A percentile compares a stretch with the other conserved stretches of the same genome.
These are phyloP conservation scores for Pogonomyrmex californicus DNA, from an alignment of 1,140 invertebrate species.

Conservation along the genomic window DNA sequence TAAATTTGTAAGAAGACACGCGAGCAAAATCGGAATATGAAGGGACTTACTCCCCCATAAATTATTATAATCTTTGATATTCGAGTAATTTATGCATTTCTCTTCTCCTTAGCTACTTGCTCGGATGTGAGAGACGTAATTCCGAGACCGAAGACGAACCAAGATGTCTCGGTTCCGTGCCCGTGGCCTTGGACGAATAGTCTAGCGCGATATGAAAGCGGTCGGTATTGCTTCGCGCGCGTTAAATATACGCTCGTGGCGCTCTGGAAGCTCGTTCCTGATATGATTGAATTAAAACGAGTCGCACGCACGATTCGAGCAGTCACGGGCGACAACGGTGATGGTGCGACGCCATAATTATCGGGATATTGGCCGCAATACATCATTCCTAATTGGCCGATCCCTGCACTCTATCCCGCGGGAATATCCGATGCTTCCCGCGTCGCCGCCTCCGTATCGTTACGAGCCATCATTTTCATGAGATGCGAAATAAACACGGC, in stretches of 20 bases:
- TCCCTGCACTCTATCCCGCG: constrained; percentile 14
- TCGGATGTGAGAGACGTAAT: neutral
- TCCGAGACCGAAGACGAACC: neutral
- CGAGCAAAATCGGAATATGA: neutral
- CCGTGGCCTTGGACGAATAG: neutral
- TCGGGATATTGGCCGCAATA: neutral
- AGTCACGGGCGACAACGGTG: neutral
- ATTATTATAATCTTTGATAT: constrained; percentile 27
- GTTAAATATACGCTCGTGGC: constrained; percentile 37
- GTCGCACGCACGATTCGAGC: neutral
- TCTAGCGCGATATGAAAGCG: neutral
- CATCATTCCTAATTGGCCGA: constrained; percentile 44
- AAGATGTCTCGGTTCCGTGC: neutral
- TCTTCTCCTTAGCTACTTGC: neutral
- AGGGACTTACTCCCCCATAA: neutral
- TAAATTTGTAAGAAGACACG: constrained; percentile 3
- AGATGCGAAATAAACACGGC: neutral
- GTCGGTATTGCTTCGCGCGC: neutral
- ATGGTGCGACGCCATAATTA: constrained; percentile 25
- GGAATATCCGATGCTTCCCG: neutral
- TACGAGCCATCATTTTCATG: constrained; percentile 28
- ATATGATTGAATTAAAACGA: constrained; percentile 44
- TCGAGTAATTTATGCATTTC: constrained; percentile 13
- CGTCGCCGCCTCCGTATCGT: constrained; percentile 8
- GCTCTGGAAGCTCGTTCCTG: neutral